These are phyloP conservation scores for Ceuthmochares aereus DNA, from an alignment of 2,113 vertebrate species.

Conservation along the genomic window DNA sequence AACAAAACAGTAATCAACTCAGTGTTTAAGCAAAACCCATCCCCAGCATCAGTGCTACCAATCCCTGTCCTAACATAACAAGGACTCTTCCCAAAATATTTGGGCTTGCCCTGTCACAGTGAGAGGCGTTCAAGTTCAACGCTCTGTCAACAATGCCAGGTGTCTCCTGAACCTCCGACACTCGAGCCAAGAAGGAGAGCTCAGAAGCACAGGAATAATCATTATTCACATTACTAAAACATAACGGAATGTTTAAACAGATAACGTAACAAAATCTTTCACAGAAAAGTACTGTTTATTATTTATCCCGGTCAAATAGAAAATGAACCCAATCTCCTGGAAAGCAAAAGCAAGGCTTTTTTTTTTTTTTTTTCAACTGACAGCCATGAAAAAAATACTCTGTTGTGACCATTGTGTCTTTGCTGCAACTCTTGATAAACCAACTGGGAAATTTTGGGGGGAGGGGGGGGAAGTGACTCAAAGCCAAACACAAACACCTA, in stretches of 20 bases:
- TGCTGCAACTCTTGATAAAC: not conserved
- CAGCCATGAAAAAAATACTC: not conserved
- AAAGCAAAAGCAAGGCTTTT: not conserved
- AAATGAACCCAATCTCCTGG: conserved; percentile 40
- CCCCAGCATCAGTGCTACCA: conserved; percentile 4
- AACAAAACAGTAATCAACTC: conserved; percentile 30
- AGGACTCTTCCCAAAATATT: conserved; percentile 60
- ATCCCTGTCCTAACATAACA: conserved; percentile 47
- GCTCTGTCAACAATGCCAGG: conserved; percentile 64
- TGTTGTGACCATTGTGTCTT: not conserved
- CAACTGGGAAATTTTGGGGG: not conserved
- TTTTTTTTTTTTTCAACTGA: not conserved
- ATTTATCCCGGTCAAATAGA: conserved; percentile 51
- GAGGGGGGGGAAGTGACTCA: not conserved
- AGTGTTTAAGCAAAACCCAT: not conserved
- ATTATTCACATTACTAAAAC: conserved; percentile 58
- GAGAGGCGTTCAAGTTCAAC: conserved; percentile 54
- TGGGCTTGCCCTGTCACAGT: conserved; percentile 51
- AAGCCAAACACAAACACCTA: conserved; percentile 1
- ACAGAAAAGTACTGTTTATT: conserved; percentile 12
- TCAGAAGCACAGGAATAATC: conserved; percentile 49
- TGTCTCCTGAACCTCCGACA: conserved; percentile 22
- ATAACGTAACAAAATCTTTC: conserved; percentile 59
- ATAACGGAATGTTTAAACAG: conserved; percentile 66
- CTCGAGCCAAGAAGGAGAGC: conserved; percentile 54